These are phyloP conservation scores for Tipula lateralis DNA, from an alignment of 2,888 invertebrate species.

Conservation along the genomic window DNA sequence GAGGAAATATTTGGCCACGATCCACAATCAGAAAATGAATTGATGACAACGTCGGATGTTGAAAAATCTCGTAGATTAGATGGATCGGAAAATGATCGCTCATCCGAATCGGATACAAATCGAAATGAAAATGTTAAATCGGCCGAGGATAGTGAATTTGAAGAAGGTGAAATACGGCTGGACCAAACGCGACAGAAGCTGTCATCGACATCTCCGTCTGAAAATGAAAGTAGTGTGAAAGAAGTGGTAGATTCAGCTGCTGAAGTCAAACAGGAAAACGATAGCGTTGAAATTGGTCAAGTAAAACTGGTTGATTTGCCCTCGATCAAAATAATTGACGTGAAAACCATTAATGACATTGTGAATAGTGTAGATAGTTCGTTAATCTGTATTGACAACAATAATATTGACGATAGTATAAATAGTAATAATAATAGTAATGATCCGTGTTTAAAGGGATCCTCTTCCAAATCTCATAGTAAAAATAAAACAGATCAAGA, in stretches of 20 bases:
- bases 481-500: neutral
- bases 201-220: neutral
- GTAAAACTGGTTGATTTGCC: neutral
- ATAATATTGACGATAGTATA: neutral
- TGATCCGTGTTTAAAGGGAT: neutral
- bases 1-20: neutral
- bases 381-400: neutral
- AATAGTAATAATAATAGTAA: neutral
- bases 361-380: conserved; percentile 1
- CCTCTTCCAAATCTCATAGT: neutral
- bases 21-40: neutral
- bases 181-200: neutral
- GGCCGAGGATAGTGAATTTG: neutral
- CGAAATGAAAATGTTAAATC: neutral
- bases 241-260: too few relatives aligned
- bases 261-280: neutral
- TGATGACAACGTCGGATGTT: neutral
- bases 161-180: neutral
- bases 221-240: neutral
- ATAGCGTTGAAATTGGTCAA: neutral
- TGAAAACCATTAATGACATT: neutral
- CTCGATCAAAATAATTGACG: neutral
- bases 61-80: neutral
- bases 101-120: neutral
- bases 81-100: neutral